Evolutionary conservation across 2,797 vertebrate genomes (phyloP), one percentile per base, ranked within the genome.

Genomic region (Babyrousa celebensis): DNA sequence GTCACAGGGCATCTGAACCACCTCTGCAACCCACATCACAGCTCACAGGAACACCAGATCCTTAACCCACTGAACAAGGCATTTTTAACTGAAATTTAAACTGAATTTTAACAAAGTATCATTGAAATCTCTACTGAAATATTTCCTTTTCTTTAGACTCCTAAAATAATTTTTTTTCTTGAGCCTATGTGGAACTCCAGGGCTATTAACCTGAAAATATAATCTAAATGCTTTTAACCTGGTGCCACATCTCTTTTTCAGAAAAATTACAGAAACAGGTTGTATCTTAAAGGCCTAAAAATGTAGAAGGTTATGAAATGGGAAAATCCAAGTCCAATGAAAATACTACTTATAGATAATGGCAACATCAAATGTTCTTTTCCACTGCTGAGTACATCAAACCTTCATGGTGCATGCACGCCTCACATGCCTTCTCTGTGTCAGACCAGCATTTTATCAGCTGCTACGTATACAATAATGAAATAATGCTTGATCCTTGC

Each of bases 41-140:
- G 43, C 43, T 48, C 43, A 48, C 43, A 48, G 43, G 6, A 48
- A 48, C 43, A 48, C 43, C 43, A 10, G 43, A 48, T 48, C 43
- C 43, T 48, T 48, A 48, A 48, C 43, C 43, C 43, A 48, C 43
- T 48, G 43, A 48, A 10, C 9, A 48, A 48, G 43, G 9, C 21
- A 67, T 84, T 71, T 91, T 84, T 62, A 68, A 79, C 48, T 68
- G 54, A 84, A 68, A 77, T 27, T 32, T 82, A n/a, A 78, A 20
- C 40, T 79, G 48, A 93, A 91, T 82, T 63, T 80, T 58, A 85
- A 80, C 20, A 89, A 62, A 68, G 3, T 40, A 67, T 43, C 8
- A 58, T 29, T 82, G 60, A 68, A n/a, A 86, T 68, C 7, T 93
- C 79, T 67, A 40, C 2, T 48, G 4, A 3, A 58, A 14, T 63